Conservation (phyloP, 2,888 invertebrate genomes). For the Xylophagus ater region DNA sequence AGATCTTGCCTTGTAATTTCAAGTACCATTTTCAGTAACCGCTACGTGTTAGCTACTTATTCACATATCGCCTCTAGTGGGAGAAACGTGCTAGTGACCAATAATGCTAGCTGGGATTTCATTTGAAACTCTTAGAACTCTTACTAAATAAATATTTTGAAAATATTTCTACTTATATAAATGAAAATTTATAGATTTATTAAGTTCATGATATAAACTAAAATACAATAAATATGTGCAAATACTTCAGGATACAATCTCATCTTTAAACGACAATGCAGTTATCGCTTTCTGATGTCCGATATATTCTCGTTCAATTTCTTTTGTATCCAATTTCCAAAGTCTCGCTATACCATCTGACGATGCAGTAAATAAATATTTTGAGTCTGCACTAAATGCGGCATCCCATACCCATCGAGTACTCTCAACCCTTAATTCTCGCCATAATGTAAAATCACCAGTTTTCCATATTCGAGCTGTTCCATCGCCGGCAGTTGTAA, state of each 20-base stretch:
- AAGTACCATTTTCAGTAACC: too few species aligned
- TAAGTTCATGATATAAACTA: too few species aligned
- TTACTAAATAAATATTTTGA: too few species aligned
- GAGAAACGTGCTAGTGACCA: too few species aligned
- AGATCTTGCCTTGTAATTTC: too few species aligned
- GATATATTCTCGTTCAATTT: conserved; percentile 78
- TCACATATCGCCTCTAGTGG: too few species aligned
- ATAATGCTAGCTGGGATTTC: too few species aligned
- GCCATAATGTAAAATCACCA: conserved; percentile 59
- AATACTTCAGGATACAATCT: conserved; percentile 46
- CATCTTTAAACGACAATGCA: conserved; percentile 77
- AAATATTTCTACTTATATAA: too few species aligned
- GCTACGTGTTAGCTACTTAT: too few species aligned
- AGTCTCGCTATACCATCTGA: conserved; percentile 87
- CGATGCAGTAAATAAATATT: conserved; percentile 88
- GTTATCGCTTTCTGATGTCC: conserved; percentile 95
- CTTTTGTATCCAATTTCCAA: conserved; percentile 84
- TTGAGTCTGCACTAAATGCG: conserved; percentile 90
- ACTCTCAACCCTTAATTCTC: conserved; percentile 63
- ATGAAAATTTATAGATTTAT: too few species aligned
- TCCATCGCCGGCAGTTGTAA: conserved; percentile 94
- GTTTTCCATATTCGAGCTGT: conserved; percentile 86
- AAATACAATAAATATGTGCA: too few species aligned
- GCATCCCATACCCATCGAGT: conserved; percentile 98
- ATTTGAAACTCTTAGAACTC: too few species aligned